Percentiles rank a stretch among this genome's conserved stretches.
Conservation (phyloP, 53 echinoderm and acorn worm genomes). For the Glandiceps talaboti region DNA sequence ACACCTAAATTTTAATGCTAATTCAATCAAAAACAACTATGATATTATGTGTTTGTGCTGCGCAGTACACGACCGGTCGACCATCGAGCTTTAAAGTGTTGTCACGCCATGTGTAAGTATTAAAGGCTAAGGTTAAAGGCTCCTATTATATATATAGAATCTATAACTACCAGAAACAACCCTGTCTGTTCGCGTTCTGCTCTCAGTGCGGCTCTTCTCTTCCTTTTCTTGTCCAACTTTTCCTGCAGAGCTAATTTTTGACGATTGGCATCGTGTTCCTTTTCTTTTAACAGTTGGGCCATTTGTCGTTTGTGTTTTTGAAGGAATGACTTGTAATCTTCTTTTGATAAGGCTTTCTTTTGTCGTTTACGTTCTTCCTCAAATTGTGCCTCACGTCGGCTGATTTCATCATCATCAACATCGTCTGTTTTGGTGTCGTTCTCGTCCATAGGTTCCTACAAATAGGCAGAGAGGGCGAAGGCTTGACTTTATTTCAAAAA, state of each 20-base stretch:
- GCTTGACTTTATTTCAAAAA: too few species aligned
- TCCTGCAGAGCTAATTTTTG: not conserved
- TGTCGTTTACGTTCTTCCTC: constrained; percentile 38
- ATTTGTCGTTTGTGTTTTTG: constrained; percentile 53
- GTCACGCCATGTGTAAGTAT: too few species aligned
- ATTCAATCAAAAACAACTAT: too few species aligned
- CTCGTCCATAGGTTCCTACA: too few species aligned
- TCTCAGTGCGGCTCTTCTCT: not conserved
- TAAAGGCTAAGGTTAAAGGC: too few species aligned
- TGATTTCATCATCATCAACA: constrained; percentile 45
- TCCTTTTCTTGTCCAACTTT: not conserved
- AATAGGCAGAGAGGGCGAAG: too few species aligned
- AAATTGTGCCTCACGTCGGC: constrained; percentile 27
- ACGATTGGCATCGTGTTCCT: constrained; percentile 21
- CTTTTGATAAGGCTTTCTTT: constrained; percentile 35
- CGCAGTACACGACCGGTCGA: too few species aligned
- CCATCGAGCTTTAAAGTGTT: too few species aligned
- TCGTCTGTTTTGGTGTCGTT: not conserved
- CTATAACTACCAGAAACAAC: too few species aligned
- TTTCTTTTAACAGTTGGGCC: constrained; percentile 27
- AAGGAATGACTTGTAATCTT: constrained; percentile 56
- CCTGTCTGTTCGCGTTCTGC: not conserved
- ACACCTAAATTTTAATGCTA: too few species aligned
- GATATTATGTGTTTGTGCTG: too few species aligned
- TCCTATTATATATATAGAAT: too few species aligned